These are phyloP conservation scores for Tigriopus japonicus DNA, from an alignment of 1,140 invertebrate species.

Conservation along the genomic window DNA sequence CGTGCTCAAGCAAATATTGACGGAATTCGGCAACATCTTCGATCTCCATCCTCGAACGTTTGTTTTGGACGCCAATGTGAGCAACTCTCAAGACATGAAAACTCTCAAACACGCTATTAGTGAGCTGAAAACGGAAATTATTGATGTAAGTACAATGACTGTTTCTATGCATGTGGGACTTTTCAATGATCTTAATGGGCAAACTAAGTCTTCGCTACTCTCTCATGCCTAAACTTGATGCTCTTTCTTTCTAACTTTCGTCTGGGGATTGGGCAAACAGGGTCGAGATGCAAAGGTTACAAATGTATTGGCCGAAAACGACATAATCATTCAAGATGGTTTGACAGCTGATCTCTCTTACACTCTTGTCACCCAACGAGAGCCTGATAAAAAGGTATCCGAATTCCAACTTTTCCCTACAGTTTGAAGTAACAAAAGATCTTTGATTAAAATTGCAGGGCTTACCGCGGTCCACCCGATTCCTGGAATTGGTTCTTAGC, in stretches of 20 bases:
- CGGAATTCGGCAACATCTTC: slow-evolving; percentile 34
- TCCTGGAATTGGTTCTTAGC: slow-evolving; percentile 38
- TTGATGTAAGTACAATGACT: slow-evolving; percentile 27
- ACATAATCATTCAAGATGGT: slow-evolving; percentile 1
- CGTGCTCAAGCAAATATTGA: slow-evolving; percentile 24
- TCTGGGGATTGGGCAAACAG: background rate
- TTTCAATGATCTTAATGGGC: background rate
- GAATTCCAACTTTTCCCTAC: too few species aligned
- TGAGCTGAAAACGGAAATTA: slow-evolving; percentile 27
- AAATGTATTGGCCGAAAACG: slow-evolving; percentile 13
- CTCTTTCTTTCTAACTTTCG: background rate
- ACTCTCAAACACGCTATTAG: slow-evolving; percentile 34
- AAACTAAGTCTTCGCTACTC: background rate
- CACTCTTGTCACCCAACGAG: slow-evolving; percentile 13
- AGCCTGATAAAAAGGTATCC: slow-evolving; percentile 10
- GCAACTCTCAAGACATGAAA: slow-evolving; percentile 36
- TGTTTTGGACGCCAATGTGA: slow-evolving; percentile 39
- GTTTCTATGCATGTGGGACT: background rate
- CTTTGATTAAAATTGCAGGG: slow-evolving; percentile 20
- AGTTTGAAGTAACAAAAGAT: too few species aligned
- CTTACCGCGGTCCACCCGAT: slow-evolving; percentile 37
- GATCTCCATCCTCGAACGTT: slow-evolving; percentile 34
- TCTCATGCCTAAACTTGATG: background rate
- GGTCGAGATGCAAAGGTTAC: slow-evolving; percentile 7
- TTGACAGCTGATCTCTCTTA: slow-evolving; percentile 3